Conservation (phyloP, 2,888 invertebrate species). For the Synergus itoensis region DNA sequence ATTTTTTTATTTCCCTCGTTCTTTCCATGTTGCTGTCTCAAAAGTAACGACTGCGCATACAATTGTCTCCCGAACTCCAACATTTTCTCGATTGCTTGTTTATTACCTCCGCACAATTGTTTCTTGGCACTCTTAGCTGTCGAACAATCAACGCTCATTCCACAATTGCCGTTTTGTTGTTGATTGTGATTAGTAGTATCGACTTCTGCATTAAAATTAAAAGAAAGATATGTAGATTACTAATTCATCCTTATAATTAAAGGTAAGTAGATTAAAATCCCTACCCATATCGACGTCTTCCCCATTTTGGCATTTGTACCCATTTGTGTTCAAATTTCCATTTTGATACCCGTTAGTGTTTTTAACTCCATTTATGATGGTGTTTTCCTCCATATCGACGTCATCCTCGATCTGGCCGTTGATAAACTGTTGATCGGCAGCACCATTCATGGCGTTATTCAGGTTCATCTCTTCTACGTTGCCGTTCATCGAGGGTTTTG, state of each 20-base stretch:
- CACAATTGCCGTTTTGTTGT: slow-evolving; percentile 65
- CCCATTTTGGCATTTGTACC: slow-evolving; percentile 82
- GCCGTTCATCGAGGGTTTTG: slow-evolving; percentile 70
- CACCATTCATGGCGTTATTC: slow-evolving; percentile 79
- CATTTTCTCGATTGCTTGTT: slow-evolving; percentile 94
- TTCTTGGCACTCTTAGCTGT: slow-evolving; percentile 73
- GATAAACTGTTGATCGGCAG: slow-evolving; percentile 73
- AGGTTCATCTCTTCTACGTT: slow-evolving; percentile 80
- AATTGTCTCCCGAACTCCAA: slow-evolving; percentile 96
- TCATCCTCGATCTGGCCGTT: slow-evolving; percentile 77
- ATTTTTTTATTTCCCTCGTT: slow-evolving; percentile 92
- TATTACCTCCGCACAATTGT: slow-evolving; percentile 84
- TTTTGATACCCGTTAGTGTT: slow-evolving; percentile 82
- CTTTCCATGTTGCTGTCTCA: slow-evolving; percentile 90
- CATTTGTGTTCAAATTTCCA: slow-evolving; percentile 78
- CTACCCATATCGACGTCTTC: slow-evolving; percentile 87
- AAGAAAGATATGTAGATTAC: background rate
- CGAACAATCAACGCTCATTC: slow-evolving; percentile 60
- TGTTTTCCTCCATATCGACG: slow-evolving; percentile 81
- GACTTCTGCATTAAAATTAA: slow-evolving; percentile 76
- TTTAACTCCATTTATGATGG: slow-evolving; percentile 74
- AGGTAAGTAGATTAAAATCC: slow-evolving; percentile 54
- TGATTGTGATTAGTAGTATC: slow-evolving; percentile 74
- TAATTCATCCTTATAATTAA: too few relatives aligned
- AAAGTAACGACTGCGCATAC: slow-evolving; percentile 92